phyloP scores from a whole-genome alignment of 2,113 vertebrate species.

The Rhombomys opimus region DNA sequence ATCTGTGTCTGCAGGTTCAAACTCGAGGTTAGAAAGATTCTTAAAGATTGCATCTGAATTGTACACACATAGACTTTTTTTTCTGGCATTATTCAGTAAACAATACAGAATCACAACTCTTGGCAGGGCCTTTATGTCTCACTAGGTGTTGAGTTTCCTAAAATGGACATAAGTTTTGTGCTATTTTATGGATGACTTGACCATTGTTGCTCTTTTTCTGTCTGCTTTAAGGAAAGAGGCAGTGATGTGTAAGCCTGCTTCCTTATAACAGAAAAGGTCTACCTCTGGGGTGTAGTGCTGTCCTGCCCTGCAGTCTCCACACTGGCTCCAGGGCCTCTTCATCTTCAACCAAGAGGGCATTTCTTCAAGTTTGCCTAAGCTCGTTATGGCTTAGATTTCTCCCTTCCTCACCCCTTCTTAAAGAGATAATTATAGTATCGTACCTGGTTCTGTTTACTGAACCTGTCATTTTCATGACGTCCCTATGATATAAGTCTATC shows the following conservation, averaged over 20 bases:
- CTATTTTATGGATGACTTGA: neutral
- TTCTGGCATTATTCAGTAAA: neutral
- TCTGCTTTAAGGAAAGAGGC: neutral
- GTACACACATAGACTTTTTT: neutral
- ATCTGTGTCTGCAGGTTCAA: neutral
- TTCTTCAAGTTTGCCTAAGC: neutral
- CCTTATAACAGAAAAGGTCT: neutral
- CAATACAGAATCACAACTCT: neutral
- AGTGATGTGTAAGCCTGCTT: neutral
- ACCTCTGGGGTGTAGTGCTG: neutral
- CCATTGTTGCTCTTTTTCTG: neutral
- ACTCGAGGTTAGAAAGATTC: neutral
- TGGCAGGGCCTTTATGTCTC: neutral
- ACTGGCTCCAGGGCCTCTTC: fast-evolving
- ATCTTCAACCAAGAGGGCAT: neutral
- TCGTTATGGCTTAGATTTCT: neutral
- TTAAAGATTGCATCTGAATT: neutral
- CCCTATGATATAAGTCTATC: neutral
- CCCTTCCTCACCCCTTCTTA: too few relatives aligned
- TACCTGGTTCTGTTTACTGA: neutral
- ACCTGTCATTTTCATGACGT: neutral
- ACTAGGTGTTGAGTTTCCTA: neutral
- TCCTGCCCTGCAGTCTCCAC: neutral
- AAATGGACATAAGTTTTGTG: neutral
- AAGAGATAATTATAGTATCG: neutral